Percentiles rank a stretch among this genome's conserved stretches.
phyloP scores from a whole-genome alignment of 1,140 invertebrate genomes.

The Drosophila varians region DNA sequence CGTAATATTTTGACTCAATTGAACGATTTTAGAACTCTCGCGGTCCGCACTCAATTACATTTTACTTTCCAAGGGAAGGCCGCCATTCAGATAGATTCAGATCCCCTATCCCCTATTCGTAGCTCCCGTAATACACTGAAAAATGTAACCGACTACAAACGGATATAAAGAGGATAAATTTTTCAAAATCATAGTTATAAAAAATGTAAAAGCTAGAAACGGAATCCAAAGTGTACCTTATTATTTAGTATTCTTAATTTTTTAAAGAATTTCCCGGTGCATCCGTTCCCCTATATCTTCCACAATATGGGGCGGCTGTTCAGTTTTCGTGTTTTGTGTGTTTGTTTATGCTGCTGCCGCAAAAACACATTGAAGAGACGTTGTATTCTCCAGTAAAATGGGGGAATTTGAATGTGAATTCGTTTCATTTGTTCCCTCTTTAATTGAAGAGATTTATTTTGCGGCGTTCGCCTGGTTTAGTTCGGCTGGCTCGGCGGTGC shows the following conservation, averaged over 20 bases:
- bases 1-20: constrained; percentile 57
- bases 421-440: constrained; percentile 67
- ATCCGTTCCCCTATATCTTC: constrained; percentile 26
- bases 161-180: too few relatives aligned
- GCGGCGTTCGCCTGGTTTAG: constrained; percentile 30
- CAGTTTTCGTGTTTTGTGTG: constrained; percentile 24
- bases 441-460: constrained; percentile 77
- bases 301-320: constrained; percentile 60
- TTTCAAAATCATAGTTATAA: background rate
- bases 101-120: constrained; percentile 6
- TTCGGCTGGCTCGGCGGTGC: constrained; percentile 4
- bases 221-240: too few relatives aligned
- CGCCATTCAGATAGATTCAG: constrained; percentile 46
- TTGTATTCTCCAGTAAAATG: constrained; percentile 43
- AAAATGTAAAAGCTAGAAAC: background rate
- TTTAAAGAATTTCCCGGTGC: too few relatives aligned
- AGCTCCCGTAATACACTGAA: background rate
- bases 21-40: constrained; percentile 63
- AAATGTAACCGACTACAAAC: background rate
- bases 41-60: constrained; percentile 65
- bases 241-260: background rate
- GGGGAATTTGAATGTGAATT: constrained; percentile 55
- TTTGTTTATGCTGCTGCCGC: constrained; percentile 55
- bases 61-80: constrained; percentile 78
- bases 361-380: constrained; percentile 53